Percentiles rank a stretch among this genome's conserved stretches.
Evolutionary conservation across 2,888 invertebrate species (phyloP).

Genomic region (Lumbricus terrestris): DNA sequence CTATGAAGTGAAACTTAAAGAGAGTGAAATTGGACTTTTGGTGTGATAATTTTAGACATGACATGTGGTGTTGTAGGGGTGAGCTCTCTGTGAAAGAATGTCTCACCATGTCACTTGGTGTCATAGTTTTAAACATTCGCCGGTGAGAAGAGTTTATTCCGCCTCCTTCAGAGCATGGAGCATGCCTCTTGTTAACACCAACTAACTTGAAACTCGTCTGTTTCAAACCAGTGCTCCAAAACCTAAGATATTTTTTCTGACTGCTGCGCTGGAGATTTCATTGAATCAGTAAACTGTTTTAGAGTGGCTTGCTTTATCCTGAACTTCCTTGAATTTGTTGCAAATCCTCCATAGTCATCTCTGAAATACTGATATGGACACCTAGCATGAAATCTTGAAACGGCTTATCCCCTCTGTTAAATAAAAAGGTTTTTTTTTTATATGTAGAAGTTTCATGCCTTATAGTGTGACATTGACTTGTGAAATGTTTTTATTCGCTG

Average conservation of each 20-base stretch:
- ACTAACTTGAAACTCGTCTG: not conserved
- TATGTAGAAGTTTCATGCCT: not conserved
- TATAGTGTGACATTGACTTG: not conserved
- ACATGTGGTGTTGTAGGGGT: not conserved
- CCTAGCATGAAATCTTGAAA: not conserved
- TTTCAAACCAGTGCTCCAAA: not conserved
- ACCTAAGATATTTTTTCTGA: not conserved
- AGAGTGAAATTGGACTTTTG: not conserved
- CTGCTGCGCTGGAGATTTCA: not conserved
- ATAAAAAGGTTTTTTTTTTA: not conserved
- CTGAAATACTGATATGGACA: not conserved
- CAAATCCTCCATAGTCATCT: not conserved
- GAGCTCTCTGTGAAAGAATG: not conserved
- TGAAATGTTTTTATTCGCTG: not conserved
- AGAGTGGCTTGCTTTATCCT: not conserved
- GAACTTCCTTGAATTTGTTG: not conserved
- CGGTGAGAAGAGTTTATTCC: not conserved
- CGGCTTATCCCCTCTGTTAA: not conserved
- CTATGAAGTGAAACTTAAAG: not conserved
- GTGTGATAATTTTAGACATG: not conserved
- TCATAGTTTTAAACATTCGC: not conserved
- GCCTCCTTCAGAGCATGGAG: constrained; percentile 8
- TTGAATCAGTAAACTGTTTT: not conserved
- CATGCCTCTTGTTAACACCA: not conserved
- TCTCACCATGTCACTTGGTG: not conserved